Evolutionary conservation across 1,140 invertebrate genomes (phyloP).

Genomic region (Antheraea mylitta): DNA sequence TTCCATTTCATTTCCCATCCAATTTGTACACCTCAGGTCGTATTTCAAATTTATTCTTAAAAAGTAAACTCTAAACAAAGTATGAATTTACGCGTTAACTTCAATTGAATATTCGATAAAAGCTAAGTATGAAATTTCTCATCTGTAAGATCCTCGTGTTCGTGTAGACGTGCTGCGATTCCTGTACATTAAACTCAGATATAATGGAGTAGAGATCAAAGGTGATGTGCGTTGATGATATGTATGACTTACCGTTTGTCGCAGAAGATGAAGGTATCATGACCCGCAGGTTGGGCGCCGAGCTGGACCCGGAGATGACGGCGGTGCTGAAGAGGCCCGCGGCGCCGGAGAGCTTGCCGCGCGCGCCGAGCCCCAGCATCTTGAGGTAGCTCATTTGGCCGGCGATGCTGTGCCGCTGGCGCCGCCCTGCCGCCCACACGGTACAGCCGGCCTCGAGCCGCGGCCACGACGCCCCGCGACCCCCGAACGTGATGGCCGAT

Average conservation of each 20-base stretch:
- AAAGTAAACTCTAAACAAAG: no score
- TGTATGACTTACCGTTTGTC: slow-evolving; percentile 82
- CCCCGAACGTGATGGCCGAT: slow-evolving; percentile 77
- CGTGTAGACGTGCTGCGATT: no score
- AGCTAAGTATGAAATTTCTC: no score
- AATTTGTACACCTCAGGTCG: no score
- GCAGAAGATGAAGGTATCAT: slow-evolving; percentile 87
- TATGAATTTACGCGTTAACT: no score
- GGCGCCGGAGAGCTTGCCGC: slow-evolving; percentile 85
- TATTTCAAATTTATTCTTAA: no score
- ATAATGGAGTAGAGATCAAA: no score
- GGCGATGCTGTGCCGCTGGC: slow-evolving; percentile 95
- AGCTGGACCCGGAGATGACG: slow-evolving; percentile 95
- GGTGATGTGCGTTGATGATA: neutral
- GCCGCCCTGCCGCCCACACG: slow-evolving; percentile 83
- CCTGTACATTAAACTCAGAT: no score
- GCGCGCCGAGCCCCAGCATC: slow-evolving; percentile 86
- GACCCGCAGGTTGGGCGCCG: slow-evolving; percentile 92
- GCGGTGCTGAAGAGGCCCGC: slow-evolving; percentile 94
- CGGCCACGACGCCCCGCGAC: slow-evolving; percentile 30
- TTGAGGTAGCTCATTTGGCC: slow-evolving; percentile 95
- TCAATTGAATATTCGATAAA: no score
- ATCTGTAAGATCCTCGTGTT: no score
- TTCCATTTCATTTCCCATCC: no score
- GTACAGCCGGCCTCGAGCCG: slow-evolving; percentile 46